These are phyloP conservation scores for Panurus biarmicus DNA, from an alignment of 2,113 vertebrate species.

Conservation along the genomic window DNA sequence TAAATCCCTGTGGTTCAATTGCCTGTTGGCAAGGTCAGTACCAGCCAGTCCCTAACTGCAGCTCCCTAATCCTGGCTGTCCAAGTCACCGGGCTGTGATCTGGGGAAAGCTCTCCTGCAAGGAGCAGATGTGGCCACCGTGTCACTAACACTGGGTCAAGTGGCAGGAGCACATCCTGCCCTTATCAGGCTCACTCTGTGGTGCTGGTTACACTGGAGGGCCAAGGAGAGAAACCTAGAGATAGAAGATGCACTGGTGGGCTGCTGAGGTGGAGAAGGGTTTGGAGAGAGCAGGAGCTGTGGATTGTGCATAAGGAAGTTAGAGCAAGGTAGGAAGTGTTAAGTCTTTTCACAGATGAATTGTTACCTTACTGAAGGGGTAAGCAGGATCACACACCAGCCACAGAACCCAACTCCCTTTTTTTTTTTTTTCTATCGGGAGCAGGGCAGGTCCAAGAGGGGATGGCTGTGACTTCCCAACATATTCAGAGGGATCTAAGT, in stretches of 20 bases:
- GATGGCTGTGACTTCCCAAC: background rate
- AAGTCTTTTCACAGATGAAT: background rate
- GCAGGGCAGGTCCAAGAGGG: background rate
- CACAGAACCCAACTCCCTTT: background rate
- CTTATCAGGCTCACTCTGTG: background rate
- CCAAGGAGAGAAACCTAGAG: background rate
- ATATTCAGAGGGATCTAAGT: background rate
- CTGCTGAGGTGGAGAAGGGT: background rate
- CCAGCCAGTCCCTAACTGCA: background rate
- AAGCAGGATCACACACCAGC: background rate
- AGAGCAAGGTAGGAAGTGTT: background rate
- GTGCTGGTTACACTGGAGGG: background rate
- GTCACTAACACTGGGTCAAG: background rate
- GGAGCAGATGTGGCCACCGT: accelerated
- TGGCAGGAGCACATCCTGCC: background rate
- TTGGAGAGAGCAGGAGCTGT: background rate
- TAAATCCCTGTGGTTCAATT: background rate
- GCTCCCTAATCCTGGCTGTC: background rate
- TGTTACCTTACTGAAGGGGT: background rate
- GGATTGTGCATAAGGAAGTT: background rate
- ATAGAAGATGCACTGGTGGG: background rate
- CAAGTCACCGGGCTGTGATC: background rate
- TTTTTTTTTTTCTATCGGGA: background rate
- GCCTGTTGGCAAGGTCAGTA: background rate
- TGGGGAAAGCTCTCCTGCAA: background rate